Evolutionary conservation across 1,140 invertebrate species (phyloP), one percentile per base, ranked within the genome.

Genomic region (Prorops nasuta): DNA sequence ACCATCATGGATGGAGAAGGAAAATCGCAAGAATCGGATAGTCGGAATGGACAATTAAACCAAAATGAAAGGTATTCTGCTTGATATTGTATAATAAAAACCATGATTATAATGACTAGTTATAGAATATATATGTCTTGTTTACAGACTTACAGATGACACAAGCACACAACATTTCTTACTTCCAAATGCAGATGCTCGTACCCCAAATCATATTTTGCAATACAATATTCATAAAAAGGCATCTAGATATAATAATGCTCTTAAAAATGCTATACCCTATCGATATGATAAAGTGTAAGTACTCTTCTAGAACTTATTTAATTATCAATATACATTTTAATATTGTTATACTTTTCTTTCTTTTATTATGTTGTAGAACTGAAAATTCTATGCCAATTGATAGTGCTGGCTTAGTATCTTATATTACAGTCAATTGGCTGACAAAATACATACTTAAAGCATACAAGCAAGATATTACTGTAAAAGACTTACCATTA

Each of bases 391-490:
- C 17, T 36, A 57, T 51, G 46, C 49, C 64, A n/a, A 49, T 47
- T 3, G 60, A 67, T 39, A 56, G 17, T n/a, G 56, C 51, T 16
- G 64, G 58, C n/a, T 50, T 67, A 43, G 66, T 60, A 56, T 67
- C 64, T 14, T 80, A 81, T 40, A 68, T 82, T 6, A 80, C 80
- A 14, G 82, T 80, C 51, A 78, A 79, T 10, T 86, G 85, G 85
- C 66, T 86, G 54, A 80, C 79, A 1, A 67, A 65, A 6, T 77
- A 82, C 22, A 79, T 86, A 71, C 79, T 74, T 70, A 74, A 74
- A 32, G 77, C 84, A 1, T 84, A 83, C 56, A 73, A 71, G 49
- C 67, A 74, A 58, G 71, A 81, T 47, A 61, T 81, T 6, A 60
- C 52, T 0, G 51, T 72, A 14, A 61, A 76, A 3, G 76, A 83